These are phyloP conservation scores for Schizaphis graminum DNA, from an alignment of 2,888 invertebrate species.

Conservation along the genomic window DNA sequence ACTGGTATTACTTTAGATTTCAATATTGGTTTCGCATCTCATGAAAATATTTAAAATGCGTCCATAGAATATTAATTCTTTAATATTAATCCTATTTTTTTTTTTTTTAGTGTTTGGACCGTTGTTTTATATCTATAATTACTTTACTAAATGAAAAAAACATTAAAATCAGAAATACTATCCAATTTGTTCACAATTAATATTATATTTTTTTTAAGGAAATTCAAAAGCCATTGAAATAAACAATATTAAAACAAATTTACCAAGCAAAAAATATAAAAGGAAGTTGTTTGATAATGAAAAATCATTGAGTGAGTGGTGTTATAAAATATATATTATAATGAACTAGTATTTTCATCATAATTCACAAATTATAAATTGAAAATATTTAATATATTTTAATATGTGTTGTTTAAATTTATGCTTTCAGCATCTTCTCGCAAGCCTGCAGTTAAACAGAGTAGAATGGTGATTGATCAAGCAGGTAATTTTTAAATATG, in stretches of 20 bases:
- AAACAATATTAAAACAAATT: conserved; percentile 3
- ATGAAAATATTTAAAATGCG: background rate
- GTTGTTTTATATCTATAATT: conserved; percentile 1
- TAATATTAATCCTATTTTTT: conserved; percentile 1
- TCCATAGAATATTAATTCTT: background rate
- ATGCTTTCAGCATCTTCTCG: background rate
- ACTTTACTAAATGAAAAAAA: background rate
- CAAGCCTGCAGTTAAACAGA: background rate
- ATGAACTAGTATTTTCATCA: background rate
- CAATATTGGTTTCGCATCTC: background rate
- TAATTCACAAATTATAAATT: background rate
- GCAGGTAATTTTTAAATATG: background rate
- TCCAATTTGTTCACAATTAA: background rate
- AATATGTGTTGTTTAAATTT: background rate
- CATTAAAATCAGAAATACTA: background rate
- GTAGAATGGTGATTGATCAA: background rate
- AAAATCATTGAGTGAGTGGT: conserved; percentile 6
- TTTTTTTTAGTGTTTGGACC: background rate
- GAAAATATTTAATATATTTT: background rate
- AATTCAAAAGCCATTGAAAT: background rate
- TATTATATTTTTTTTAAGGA: conserved; percentile 1
- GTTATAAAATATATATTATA: conserved; percentile 12
- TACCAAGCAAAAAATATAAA: background rate
- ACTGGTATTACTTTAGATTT: background rate
- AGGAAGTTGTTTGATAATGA: conserved; percentile 14